Evolutionary conservation across 2,797 vertebrate species (phyloP), one percentile per base, ranked within the genome.

Genomic region (Anas flavirostris): DNA sequence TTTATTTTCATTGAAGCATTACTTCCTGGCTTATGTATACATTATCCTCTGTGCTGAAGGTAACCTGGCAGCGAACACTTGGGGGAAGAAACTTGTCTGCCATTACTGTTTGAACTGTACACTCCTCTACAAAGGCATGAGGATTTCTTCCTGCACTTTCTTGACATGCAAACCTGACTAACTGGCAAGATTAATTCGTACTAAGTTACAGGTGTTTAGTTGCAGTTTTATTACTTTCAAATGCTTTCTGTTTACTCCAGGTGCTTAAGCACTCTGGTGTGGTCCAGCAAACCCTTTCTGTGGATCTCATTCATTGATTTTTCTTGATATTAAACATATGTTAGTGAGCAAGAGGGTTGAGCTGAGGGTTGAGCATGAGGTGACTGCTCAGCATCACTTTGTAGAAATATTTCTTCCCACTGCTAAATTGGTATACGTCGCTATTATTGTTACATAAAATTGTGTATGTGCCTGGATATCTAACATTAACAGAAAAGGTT

Each of bases 341-440:
- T 67, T 72, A 78, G 41, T 1, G 8, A 73, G 41, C 17, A 67
- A 46, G 60, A 66, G 12, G 31, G 2, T 80, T 76, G 46, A 55
- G 25, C 0, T 43, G 60, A 66, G 12, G 28, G 2, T 80, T 76
- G 46, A 55, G 25, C 0, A 0, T 53, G 35, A 25, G 7, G 56
- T 56, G 46, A 58, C 12, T 46, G 44, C 29, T 53, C 62, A 25
- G 16, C n/a, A 52, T 77, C 18, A 53, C 23, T 31, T 43, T 43
- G 37, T 87, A 33, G 22, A 76, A 63, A 12, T 52, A 60, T 21
- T 89, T 64, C 4, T 66, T 64, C 8, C 67, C 53, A 56, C 35
- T 50, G 75, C n/a, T 43, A 16, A 53, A 25, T 53, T 37, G 25
- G 12, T 62, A 31, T 0, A 11, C 8, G 10, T 46, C 72, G 17